phyloP scores from a whole-genome alignment of 1,140 invertebrate species.

The Venustaconcha ellipsiformis region DNA sequence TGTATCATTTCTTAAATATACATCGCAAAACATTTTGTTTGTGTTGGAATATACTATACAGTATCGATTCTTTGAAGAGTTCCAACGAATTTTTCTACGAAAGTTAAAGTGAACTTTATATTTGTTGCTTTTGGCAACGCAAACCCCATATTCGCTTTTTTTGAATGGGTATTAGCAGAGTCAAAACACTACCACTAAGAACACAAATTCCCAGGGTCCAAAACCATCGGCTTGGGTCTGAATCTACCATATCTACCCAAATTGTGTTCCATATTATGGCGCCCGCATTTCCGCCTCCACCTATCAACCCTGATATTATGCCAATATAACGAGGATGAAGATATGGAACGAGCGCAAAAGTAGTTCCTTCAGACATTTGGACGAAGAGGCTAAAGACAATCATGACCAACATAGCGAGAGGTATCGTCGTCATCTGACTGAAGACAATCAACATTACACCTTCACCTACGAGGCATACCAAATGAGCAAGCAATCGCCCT shows the following conservation, averaged over 20 bases:
- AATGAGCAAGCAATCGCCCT: too few relatives aligned
- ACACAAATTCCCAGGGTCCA: too few relatives aligned
- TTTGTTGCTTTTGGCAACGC: too few relatives aligned
- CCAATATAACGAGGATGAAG: not conserved
- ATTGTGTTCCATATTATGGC: conserved; percentile 8
- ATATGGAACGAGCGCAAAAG: conserved; percentile 4
- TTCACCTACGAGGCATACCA: not conserved
- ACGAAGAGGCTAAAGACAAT: conserved; percentile 1
- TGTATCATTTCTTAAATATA: too few relatives aligned
- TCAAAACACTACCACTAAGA: too few relatives aligned
- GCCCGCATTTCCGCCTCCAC: not conserved
- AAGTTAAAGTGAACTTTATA: too few relatives aligned
- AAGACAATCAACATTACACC: conserved; percentile 2
- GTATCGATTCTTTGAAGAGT: too few relatives aligned
- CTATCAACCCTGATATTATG: not conserved
- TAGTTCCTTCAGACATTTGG: conserved; percentile 4
- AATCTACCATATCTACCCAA: not conserved
- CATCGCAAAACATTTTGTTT: too few relatives aligned
- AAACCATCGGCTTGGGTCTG: not conserved
- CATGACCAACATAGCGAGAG: not conserved
- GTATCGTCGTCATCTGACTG: not conserved
- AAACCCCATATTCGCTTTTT: too few relatives aligned
- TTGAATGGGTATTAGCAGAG: too few relatives aligned
- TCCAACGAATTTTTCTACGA: too few relatives aligned
- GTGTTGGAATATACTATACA: too few relatives aligned